phyloP scores from a whole-genome alignment of 2,797 vertebrate genomes.

The Euthynnus affinis region DNA sequence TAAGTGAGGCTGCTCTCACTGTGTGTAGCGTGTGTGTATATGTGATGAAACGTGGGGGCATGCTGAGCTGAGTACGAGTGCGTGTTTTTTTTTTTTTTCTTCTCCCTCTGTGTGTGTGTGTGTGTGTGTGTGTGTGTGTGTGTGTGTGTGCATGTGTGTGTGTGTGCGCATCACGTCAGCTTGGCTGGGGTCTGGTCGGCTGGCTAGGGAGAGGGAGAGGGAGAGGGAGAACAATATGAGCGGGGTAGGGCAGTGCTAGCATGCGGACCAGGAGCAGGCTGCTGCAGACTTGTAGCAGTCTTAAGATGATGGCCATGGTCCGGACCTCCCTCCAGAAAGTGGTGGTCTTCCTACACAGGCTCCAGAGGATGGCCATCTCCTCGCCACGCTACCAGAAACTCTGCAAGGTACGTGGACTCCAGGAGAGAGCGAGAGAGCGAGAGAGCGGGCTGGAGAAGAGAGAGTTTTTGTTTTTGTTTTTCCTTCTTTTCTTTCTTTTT shows the following conservation, averaged over 20 bases:
- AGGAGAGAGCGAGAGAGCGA: slow-evolving; percentile 4
- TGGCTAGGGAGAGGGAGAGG: slow-evolving; percentile 73
- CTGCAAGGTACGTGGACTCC: slow-evolving; percentile 93
- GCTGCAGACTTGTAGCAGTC: slow-evolving; percentile 95
- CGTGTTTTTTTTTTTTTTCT: not conserved
- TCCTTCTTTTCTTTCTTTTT: not conserved
- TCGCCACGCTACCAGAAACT: slow-evolving; percentile 99
- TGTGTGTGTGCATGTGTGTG: slow-evolving; percentile 51
- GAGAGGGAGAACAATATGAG: slow-evolving; percentile 86
- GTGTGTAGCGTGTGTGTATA: slow-evolving; percentile 40
- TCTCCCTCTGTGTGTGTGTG: not conserved
- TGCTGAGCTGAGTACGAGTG: slow-evolving; percentile 62
- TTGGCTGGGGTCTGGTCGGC: slow-evolving; percentile 78
- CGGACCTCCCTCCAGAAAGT: slow-evolving; percentile 99
- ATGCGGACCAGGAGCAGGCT: slow-evolving; percentile 91
- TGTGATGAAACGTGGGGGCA: slow-evolving; percentile 66
- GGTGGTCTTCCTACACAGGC: slow-evolving; percentile 98
- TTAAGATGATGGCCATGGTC: slow-evolving; percentile 99
- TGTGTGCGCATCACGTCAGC: slow-evolving; percentile 76
- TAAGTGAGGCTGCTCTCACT: slow-evolving; percentile 53
- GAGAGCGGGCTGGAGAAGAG: slow-evolving; percentile 7
- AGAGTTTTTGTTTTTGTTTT: slow-evolving; percentile 46
- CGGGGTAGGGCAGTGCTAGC: slow-evolving; percentile 89
- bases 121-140: slow-evolving; percentile 26
- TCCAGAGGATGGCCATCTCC: slow-evolving; percentile 99